Evolutionary conservation across 1,140 invertebrate species (phyloP).

Genomic region (Drosophila elegans): DNA sequence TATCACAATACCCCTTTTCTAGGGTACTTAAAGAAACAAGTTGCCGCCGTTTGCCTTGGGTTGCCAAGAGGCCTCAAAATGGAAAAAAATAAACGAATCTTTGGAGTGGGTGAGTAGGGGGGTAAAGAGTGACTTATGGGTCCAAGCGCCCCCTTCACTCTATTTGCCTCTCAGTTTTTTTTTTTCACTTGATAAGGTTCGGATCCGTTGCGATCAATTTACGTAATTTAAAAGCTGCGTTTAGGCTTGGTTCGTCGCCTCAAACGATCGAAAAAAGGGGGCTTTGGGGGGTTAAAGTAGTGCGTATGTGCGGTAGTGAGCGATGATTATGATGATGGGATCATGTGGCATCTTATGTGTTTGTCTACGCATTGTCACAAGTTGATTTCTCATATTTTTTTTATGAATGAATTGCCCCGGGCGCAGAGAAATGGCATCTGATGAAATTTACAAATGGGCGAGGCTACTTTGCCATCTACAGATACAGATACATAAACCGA

Average conservation of each 20-base stretch:
- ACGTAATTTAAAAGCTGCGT: constrained; percentile 68
- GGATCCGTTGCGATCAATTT: constrained; percentile 67
- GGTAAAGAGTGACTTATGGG: constrained; percentile 28
- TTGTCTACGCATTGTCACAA: constrained; percentile 42
- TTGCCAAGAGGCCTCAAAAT: constrained; percentile 59
- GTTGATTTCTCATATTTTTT: constrained; percentile 28
- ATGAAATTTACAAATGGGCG: constrained; percentile 34
- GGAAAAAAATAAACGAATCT: constrained; percentile 70
- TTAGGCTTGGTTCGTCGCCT: constrained; percentile 36
- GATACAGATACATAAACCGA: not conserved
- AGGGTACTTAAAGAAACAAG: constrained; percentile 58
- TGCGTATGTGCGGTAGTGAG: constrained; percentile 36
- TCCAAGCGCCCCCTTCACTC: constrained; percentile 9
- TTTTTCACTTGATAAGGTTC: constrained; percentile 49
- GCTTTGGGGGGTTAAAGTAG: not conserved
- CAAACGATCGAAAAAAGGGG: not conserved
- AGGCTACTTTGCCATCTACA: not conserved
- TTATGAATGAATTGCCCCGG: constrained; percentile 36
- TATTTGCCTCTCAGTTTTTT: constrained; percentile 1
- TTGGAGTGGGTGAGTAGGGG: constrained; percentile 4
- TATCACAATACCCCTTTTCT: not conserved
- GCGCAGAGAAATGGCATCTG: constrained; percentile 21
- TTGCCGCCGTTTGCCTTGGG: constrained; percentile 48
- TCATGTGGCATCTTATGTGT: constrained; percentile 25
- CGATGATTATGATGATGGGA: constrained; percentile 42